A percentile compares a stretch with the other conserved stretches of the same genome.
phyloP scores from a whole-genome alignment of 2,888 invertebrate species.

The Eulithis testata region DNA sequence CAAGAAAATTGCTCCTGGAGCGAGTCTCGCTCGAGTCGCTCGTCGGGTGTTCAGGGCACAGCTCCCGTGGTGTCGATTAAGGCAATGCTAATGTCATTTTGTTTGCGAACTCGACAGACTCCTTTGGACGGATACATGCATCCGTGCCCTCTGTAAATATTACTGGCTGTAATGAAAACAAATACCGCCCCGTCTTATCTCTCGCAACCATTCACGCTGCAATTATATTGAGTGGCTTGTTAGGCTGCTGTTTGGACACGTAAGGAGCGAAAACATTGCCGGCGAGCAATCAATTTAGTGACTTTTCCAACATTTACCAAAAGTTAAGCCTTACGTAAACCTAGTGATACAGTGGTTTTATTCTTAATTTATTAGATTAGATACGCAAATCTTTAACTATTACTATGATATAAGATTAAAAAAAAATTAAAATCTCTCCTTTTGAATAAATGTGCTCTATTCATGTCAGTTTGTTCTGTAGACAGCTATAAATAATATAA shows the following conservation, averaged over 20 bases:
- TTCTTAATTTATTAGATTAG: too few species aligned
- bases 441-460: constrained; percentile 37
- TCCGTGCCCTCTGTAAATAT: constrained; percentile 59
- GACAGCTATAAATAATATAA: constrained; percentile 66
- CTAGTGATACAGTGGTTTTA: too few species aligned
- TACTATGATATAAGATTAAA: too few species aligned
- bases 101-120: constrained; percentile 73
- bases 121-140: constrained; percentile 56
- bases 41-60: constrained; percentile 51
- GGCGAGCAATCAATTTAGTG: constrained; percentile 1
- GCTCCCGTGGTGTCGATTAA: constrained; percentile 76
- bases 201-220: constrained; percentile 54
- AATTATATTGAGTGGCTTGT: constrained; percentile 50
- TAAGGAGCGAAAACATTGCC: constrained; percentile 13
- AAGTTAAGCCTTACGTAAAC: too few species aligned
- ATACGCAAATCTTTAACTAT: too few species aligned
- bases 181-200: constrained; percentile 59
- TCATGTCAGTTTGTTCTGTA: constrained; percentile 50
- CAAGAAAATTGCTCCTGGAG: constrained; percentile 69
- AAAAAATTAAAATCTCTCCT: too few species aligned
- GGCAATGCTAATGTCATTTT: constrained; percentile 76
- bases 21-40: constrained; percentile 47
- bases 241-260: constrained; percentile 27
- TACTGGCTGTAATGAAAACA: constrained; percentile 56
- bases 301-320: neutral